Percentiles rank a stretch among this genome's conserved stretches.
Conservation (phyloP, 1,140 invertebrate genomes). For the Achroia grisella region DNA sequence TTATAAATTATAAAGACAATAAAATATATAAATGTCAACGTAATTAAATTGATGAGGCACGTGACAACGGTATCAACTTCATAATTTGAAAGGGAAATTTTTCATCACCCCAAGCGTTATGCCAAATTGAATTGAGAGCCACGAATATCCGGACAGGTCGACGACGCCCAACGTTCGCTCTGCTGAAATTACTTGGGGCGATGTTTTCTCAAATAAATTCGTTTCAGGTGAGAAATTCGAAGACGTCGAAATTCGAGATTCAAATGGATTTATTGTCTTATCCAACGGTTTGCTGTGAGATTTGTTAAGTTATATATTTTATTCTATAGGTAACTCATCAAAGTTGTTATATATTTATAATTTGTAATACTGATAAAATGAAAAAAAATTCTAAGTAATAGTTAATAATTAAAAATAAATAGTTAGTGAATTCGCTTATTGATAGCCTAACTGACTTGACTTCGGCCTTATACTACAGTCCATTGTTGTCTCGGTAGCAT, state of each 20-base stretch:
- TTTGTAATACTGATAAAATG: too few species aligned
- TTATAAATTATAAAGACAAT: conserved; percentile 1
- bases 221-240: not conserved
- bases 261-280: conserved; percentile 1
- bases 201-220: conserved; percentile 2
- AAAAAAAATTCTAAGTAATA: too few species aligned
- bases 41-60: conserved; percentile 52
- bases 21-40: conserved; percentile 13
- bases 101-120: conserved; percentile 47
- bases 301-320: conserved; percentile 3
- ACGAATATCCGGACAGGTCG: conserved; percentile 26
- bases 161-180: conserved; percentile 1
- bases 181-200: conserved; percentile 2
- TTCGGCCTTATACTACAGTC: too few species aligned
- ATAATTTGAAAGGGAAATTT: conserved; percentile 57
- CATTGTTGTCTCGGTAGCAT: too few species aligned
- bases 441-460: too few species aligned
- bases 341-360: too few species aligned
- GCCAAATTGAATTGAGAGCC: conserved; percentile 53
- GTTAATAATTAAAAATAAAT: too few species aligned
- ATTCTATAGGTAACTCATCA: too few species aligned
- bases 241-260: not conserved
- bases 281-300: not conserved
- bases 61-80: conserved; percentile 47
- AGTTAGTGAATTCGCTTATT: too few species aligned